Percentiles rank a stretch among this genome's conserved stretches.
Conservation (phyloP, 2,888 invertebrate species). For the Hemaris fuciformis region DNA sequence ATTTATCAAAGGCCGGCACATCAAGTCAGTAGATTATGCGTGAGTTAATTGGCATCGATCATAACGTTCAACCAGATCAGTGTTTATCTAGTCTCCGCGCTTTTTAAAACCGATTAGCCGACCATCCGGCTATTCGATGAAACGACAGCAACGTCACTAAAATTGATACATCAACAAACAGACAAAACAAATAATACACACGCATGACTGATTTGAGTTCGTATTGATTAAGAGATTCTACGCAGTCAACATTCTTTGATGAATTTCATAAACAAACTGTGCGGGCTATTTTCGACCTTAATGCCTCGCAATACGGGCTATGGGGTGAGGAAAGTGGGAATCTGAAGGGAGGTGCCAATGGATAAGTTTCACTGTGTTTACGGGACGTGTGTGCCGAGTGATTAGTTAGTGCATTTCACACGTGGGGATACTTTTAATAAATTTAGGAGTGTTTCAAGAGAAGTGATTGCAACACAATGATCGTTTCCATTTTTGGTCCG, state of each 20-base stretch:
- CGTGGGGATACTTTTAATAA: slow-evolving; percentile 23
- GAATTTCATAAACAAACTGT: slow-evolving; percentile 38
- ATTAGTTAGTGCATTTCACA: slow-evolving; percentile 41
- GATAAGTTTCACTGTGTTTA: slow-evolving; percentile 41
- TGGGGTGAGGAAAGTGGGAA: background rate
- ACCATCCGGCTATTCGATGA: background rate
- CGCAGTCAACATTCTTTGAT: slow-evolving; percentile 47
- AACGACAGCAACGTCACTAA: background rate
- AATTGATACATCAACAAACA: slow-evolving; percentile 1
- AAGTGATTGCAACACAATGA: background rate
- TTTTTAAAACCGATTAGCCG: background rate
- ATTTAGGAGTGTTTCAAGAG: slow-evolving; percentile 25
- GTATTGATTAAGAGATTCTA: slow-evolving; percentile 63
- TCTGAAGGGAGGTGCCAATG: slow-evolving; percentile 29
- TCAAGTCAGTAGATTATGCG: too few relatives aligned
- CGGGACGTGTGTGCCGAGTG: slow-evolving; percentile 23
- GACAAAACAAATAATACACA: slow-evolving; percentile 5
- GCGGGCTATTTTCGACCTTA: slow-evolving; percentile 20
- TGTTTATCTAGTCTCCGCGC: too few relatives aligned
- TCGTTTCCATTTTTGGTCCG: background rate
- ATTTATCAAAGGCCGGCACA: too few relatives aligned
- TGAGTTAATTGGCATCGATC: too few relatives aligned
- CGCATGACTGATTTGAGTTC: slow-evolving; percentile 59
- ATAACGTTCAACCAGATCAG: too few relatives aligned
- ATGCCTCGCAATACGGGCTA: background rate